A percentile compares a stretch with the other conserved stretches of the same genome.
phyloP scores from a whole-genome alignment of 2,113 vertebrate genomes.

The Calidris pugnax region DNA sequence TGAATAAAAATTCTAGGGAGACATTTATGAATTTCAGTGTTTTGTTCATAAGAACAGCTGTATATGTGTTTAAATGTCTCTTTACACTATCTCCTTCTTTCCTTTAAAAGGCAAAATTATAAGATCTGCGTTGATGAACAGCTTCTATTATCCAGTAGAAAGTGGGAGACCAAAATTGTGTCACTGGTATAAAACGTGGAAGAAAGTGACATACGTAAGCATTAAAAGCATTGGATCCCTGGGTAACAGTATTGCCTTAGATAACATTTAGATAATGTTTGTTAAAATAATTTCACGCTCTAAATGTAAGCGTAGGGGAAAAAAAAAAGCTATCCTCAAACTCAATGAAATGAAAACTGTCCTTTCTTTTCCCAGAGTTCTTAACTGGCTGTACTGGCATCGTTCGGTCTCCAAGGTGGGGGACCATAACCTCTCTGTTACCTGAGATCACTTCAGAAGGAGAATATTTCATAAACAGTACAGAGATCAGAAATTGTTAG shows the following conservation, averaged over 20 bases:
- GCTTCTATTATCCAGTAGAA: not conserved
- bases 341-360: not conserved
- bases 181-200: not conserved
- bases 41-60: not conserved
- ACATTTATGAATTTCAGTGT: not conserved
- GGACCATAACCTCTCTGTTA: not conserved
- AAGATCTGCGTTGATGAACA: not conserved
- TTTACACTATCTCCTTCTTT: not conserved
- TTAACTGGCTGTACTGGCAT: not conserved
- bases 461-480: not conserved
- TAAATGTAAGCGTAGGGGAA: not conserved
- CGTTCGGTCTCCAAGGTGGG: not conserved
- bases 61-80: not conserved
- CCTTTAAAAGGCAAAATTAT: not conserved
- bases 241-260: not conserved
- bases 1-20: not conserved
- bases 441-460: not conserved
- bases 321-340: not conserved
- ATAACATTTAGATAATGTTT: not conserved
- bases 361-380: not conserved
- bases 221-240: not conserved
- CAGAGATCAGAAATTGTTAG: not conserved
- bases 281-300: not conserved
- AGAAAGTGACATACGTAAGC: not conserved
- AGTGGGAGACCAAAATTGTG: not conserved